Evolutionary conservation across 2,797 vertebrate species (phyloP).

Genomic region (Triplophysa yarkandensis): DNA sequence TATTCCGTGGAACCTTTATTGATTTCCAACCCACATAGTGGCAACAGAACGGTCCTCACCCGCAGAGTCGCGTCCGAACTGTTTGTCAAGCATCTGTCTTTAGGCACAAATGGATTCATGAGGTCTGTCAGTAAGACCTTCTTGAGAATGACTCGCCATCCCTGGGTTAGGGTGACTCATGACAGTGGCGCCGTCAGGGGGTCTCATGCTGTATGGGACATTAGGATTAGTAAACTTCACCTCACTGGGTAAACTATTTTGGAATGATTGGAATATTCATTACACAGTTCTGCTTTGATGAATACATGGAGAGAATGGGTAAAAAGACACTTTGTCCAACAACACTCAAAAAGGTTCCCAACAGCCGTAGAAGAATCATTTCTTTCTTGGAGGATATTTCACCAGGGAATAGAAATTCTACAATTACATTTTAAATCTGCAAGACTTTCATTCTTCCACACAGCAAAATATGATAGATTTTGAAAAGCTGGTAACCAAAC

Average conservation of each 20-base stretch:
- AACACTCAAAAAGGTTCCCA: too few relatives aligned
- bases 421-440: too few relatives aligned
- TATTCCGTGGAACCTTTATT: conserved; percentile 38
- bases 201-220: conserved; percentile 1
- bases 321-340: background rate
- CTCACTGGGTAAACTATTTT: conserved; percentile 21
- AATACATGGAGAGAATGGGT: conserved; percentile 3
- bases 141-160: conserved; percentile 40
- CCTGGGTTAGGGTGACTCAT: conserved; percentile 37
- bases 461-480: too few relatives aligned
- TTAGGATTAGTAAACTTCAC: conserved; percentile 20
- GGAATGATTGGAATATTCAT: conserved; percentile 19
- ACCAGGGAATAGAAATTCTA: too few relatives aligned
- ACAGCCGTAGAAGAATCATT: too few relatives aligned
- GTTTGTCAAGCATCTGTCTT: conserved; percentile 11
- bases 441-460: too few relatives aligned
- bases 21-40: conserved; percentile 20
- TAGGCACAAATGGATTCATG: conserved; percentile 15
- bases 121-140: conserved; percentile 25
- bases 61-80: conserved; percentile 20
- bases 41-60: conserved; percentile 31
- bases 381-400: too few relatives aligned
- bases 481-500: too few relatives aligned
- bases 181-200: background rate
- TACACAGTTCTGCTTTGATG: conserved; percentile 29